A percentile compares a stretch with the other conserved stretches of the same genome.
Conservation (phyloP, 2,113 vertebrate genomes). For the Corydoras maculifer region DNA sequence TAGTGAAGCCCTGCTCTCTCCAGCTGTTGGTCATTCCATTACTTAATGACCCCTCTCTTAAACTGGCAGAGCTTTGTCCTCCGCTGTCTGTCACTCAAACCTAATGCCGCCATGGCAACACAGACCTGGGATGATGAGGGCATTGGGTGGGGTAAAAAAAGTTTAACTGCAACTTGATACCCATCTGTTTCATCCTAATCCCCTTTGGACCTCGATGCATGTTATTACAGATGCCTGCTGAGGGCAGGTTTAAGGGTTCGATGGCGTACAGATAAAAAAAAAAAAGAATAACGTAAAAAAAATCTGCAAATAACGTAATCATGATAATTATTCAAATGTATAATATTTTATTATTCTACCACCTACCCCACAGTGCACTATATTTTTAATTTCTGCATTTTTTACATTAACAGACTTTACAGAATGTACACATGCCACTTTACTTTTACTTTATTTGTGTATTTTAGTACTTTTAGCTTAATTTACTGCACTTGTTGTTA, state of each 20-base stretch:
- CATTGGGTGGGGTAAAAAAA: constrained; percentile 38
- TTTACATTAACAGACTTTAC: no score
- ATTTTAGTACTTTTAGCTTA: no score
- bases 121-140: constrained; percentile 51
- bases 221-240: not conserved
- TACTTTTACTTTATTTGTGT: no score
- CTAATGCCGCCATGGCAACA: constrained; percentile 56
- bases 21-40: constrained; percentile 66
- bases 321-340: no score
- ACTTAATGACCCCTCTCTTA: constrained; percentile 63
- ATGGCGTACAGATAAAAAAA: not conserved
- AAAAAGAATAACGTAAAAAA: not conserved
- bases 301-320: no score
- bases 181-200: constrained; percentile 63
- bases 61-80: constrained; percentile 55
- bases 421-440: no score
- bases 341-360: no score
- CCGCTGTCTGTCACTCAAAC: constrained; percentile 52
- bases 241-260: not conserved
- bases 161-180: constrained; percentile 52
- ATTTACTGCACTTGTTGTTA: no score
- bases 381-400: no score
- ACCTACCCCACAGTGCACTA: no score
- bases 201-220: constrained; percentile 34
- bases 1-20: constrained; percentile 42